A percentile compares a stretch with the other conserved stretches of the same genome.
Evolutionary conservation across 1,140 invertebrate species (phyloP).

Genomic region (Atta texana): DNA sequence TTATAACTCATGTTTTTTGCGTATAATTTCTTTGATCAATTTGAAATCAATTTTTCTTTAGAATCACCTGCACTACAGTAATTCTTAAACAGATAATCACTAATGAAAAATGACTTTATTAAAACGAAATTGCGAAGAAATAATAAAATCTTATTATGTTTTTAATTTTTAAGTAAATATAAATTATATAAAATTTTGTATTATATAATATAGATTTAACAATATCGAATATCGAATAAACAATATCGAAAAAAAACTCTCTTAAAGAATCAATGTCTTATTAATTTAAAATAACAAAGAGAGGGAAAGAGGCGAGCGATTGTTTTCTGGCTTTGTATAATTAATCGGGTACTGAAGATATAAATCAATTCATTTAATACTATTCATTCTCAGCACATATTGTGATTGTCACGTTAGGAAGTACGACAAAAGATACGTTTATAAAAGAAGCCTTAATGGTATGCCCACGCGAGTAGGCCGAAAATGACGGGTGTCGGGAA

Average conservation of each 20-base stretch:
- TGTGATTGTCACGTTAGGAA: slow-evolving; percentile 24
- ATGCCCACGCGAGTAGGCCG: slow-evolving; percentile 26
- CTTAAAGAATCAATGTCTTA: not conserved
- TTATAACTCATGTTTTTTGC: not conserved
- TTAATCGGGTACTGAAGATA: slow-evolving; percentile 20
- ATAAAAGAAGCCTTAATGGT: slow-evolving; percentile 55
- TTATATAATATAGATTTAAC: not conserved
- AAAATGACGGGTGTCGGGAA: slow-evolving; percentile 66
- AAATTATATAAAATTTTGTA: not conserved
- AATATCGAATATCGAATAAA: not conserved
- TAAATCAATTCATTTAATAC: slow-evolving; percentile 20
- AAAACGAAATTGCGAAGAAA: not conserved
- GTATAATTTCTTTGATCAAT: not conserved
- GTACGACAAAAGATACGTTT: slow-evolving; percentile 21
- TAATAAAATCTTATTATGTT: not conserved
- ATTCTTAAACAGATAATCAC: not conserved
- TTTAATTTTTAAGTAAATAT: not conserved
- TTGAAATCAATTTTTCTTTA: not conserved
- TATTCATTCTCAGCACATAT: slow-evolving; percentile 6
- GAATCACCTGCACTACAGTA: not conserved
- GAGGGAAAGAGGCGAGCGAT: not conserved
- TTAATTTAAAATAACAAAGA: not conserved
- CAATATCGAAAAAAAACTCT: not conserved
- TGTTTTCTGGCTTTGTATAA: slow-evolving; percentile 1
- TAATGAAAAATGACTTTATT: not conserved